phyloP scores from a whole-genome alignment of 2,113 vertebrate genomes.

The Hepsetus odoe region DNA sequence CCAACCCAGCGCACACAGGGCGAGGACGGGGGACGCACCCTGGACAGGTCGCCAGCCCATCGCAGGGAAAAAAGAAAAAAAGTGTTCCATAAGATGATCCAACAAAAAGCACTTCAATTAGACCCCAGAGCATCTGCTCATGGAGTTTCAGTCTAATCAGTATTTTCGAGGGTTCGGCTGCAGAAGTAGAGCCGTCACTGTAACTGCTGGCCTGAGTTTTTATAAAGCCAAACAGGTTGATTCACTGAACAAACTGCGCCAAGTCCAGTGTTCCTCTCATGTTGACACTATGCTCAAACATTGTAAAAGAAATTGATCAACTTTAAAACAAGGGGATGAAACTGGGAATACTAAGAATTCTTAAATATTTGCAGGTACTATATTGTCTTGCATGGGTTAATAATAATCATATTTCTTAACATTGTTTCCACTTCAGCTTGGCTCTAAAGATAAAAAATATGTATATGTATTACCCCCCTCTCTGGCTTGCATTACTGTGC shows the following conservation, averaged over 20 bases:
- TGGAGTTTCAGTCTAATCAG: slow-evolving; percentile 15
- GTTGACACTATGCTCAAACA: not conserved
- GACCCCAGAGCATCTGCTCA: slow-evolving; percentile 15
- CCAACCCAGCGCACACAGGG: no score
- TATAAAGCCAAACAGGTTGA: not conserved
- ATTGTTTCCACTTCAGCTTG: not conserved
- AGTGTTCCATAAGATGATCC: not conserved
- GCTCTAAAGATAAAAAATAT: slow-evolving; percentile 17
- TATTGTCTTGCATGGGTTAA: not conserved
- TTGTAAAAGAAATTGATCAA: not conserved
- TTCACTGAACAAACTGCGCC: not conserved
- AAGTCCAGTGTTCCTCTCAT: not conserved
- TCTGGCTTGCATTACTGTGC: slow-evolving; percentile 42
- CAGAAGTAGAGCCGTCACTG: slow-evolving; percentile 28
- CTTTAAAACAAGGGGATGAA: not conserved
- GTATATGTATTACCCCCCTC: slow-evolving; percentile 4
- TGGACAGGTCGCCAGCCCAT: no score
- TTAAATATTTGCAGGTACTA: not conserved
- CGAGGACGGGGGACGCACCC: no score
- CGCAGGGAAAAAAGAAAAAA: no score
- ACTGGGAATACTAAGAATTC: not conserved
- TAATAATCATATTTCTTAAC: not conserved
- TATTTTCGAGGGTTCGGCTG: not conserved
- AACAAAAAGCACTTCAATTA: not conserved
- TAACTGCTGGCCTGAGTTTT: slow-evolving; percentile 24